phyloP scores from a whole-genome alignment of 2,797 vertebrate genomes.

The Pristis pectinata region DNA sequence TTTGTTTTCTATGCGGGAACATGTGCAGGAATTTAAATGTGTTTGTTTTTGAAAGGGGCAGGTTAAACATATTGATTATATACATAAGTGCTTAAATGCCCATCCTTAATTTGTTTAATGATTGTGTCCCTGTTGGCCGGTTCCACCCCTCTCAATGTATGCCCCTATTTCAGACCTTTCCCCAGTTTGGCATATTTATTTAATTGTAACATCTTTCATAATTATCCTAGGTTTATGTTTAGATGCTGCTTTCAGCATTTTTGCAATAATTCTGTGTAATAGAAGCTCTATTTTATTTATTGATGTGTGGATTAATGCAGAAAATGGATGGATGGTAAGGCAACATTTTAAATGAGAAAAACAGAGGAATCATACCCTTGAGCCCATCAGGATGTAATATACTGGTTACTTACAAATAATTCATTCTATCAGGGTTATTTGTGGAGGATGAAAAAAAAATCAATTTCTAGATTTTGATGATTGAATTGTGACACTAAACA shows the following conservation, averaged over 20 bases:
- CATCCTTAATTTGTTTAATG: too few species aligned
- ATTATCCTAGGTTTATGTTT: not conserved
- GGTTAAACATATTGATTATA: too few species aligned
- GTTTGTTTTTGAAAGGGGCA: too few species aligned
- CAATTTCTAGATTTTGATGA: not conserved
- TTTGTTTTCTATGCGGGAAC: not conserved
- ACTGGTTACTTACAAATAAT: not conserved
- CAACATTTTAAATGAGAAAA: not conserved
- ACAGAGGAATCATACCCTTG: not conserved
- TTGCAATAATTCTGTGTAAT: not conserved
- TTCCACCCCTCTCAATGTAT: too few species aligned
- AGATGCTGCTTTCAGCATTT: not conserved
- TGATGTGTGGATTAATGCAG: not conserved
- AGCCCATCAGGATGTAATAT: not conserved
- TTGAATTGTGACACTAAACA: not conserved
- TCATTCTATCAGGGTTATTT: not conserved
- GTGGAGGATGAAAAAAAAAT: not conserved
- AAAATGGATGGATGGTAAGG: not conserved
- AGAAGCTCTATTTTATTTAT: not conserved
- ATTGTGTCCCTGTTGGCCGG: too few species aligned
- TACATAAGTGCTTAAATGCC: too few species aligned
- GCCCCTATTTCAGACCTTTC: too few species aligned
- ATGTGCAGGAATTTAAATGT: too few species aligned
- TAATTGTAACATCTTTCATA: not conserved
- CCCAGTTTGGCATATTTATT: not conserved